Evolutionary conservation across 1,140 invertebrate genomes (phyloP).

Genomic region (Lordiphosa mommai): DNA sequence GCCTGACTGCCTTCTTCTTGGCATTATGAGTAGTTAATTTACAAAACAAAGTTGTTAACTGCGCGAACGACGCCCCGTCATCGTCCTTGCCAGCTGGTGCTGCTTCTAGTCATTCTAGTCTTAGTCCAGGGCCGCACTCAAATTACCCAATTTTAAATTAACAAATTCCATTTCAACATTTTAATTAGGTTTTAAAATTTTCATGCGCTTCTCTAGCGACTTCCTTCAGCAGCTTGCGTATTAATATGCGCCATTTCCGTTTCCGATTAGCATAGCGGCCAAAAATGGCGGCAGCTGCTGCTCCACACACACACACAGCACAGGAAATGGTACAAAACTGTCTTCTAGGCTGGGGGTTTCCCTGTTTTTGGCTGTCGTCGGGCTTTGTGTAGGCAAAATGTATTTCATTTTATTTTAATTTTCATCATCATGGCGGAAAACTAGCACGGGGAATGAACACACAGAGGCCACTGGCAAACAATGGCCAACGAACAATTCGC

Average conservation of each 20-base stretch:
- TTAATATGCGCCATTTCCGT: conserved; percentile 77
- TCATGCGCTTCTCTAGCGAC: conserved; percentile 56
- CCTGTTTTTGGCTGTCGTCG: conserved; percentile 13
- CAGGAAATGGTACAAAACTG: conserved; percentile 71
- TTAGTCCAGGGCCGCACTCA: conserved; percentile 43
- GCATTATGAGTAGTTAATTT: conserved; percentile 77
- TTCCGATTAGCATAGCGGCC: conserved; percentile 73
- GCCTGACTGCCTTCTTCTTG: conserved; percentile 8
- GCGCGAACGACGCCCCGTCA: conserved; percentile 13
- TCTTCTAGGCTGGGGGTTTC: conserved; percentile 40
- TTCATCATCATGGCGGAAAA: conserved; percentile 74
- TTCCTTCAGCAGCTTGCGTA: conserved; percentile 73
- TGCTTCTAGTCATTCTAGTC: conserved; percentile 25
- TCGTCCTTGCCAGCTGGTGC: conserved; percentile 29
- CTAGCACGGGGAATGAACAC: conserved; percentile 53
- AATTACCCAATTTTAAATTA: conserved; percentile 77
- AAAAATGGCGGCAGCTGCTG: conserved; percentile 57
- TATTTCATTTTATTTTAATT: conserved; percentile 78
- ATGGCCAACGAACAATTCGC: conserved; percentile 52
- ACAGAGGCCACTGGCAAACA: conserved; percentile 10
- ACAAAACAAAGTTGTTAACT: conserved; percentile 73
- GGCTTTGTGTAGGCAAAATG: conserved; percentile 41
- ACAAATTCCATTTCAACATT: conserved; percentile 78
- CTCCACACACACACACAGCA: conserved; percentile 10
- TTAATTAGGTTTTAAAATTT: conserved; percentile 78